Percentiles rank a stretch among this genome's conserved stretches.
Evolutionary conservation across 1,140 invertebrate species (phyloP).

Genomic region (Episyrphus balteatus): DNA sequence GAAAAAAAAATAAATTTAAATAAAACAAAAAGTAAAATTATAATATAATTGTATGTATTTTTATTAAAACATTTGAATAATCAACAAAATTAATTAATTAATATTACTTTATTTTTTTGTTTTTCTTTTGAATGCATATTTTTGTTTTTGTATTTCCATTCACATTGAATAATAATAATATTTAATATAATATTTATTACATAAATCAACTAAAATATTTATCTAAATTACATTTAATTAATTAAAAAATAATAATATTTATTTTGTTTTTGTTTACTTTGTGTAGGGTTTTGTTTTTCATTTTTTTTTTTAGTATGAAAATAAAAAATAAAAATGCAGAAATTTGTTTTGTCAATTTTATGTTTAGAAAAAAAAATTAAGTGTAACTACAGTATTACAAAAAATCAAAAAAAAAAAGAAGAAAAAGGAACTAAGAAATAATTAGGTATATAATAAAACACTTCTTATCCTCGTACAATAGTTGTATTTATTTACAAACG

Average conservation of each 20-base stretch:
- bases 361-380: too few relatives aligned
- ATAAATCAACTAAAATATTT: constrained; percentile 36
- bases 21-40: constrained; percentile 8
- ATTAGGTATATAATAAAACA: too few relatives aligned
- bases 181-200: constrained; percentile 15
- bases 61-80: constrained; percentile 35
- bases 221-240: constrained; percentile 34
- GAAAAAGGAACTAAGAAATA: too few relatives aligned
- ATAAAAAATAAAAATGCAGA: too few relatives aligned
- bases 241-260: constrained; percentile 18
- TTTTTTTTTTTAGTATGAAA: too few relatives aligned
- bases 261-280: too few relatives aligned
- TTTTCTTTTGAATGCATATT: constrained; percentile 11
- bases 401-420: too few relatives aligned
- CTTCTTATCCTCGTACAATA: too few relatives aligned
- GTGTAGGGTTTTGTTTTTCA: too few relatives aligned
- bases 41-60: constrained; percentile 11
- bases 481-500: too few relatives aligned
- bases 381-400: too few relatives aligned
- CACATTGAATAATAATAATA: constrained; percentile 22
- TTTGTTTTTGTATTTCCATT: constrained; percentile 17
- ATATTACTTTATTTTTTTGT: constrained; percentile 1
- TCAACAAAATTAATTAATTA: constrained; percentile 30
- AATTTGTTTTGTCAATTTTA: too few relatives aligned
- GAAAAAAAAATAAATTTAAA: constrained; percentile 1